phyloP scores from a whole-genome alignment of 1,140 invertebrate genomes.

The Gryon sp. region DNA sequence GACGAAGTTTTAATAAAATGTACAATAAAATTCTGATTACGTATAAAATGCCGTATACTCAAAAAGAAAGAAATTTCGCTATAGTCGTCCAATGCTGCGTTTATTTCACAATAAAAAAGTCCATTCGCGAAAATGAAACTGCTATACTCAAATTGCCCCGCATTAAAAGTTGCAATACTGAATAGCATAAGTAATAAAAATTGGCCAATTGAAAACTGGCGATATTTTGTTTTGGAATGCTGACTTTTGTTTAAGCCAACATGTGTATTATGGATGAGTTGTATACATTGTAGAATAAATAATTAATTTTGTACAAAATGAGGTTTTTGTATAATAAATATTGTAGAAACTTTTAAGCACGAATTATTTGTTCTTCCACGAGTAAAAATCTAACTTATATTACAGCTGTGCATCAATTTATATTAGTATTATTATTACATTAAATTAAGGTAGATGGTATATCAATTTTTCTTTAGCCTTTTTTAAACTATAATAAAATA shows the following conservation, averaged over 20 bases:
- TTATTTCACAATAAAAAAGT: background rate
- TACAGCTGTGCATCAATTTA: too few relatives aligned
- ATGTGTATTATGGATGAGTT: constrained; percentile 1
- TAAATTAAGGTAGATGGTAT: too few relatives aligned
- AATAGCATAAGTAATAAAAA: constrained; percentile 3
- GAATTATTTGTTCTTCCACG: too few relatives aligned
- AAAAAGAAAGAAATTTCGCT: background rate
- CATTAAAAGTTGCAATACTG: constrained; percentile 13
- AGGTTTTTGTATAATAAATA: constrained; percentile 30
- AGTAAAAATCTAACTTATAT: too few relatives aligned
- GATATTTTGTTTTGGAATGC: constrained; percentile 1
- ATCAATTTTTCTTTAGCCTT: too few relatives aligned
- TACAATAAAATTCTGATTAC: background rate
- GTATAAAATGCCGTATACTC: background rate
- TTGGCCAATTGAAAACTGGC: constrained; percentile 4
- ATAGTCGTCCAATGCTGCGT: background rate
- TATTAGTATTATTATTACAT: too few relatives aligned
- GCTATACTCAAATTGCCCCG: constrained; percentile 5
- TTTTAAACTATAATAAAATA: too few relatives aligned
- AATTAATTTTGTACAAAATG: constrained; percentile 29
- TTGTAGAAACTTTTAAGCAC: constrained; percentile 14
- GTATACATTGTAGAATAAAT: constrained; percentile 15
- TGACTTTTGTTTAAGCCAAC: constrained; percentile 11
- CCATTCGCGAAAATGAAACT: constrained; percentile 4
- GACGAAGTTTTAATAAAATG: background rate